Conservation (phyloP, 2,113 vertebrate genomes). For the Thymallus thymallus region DNA sequence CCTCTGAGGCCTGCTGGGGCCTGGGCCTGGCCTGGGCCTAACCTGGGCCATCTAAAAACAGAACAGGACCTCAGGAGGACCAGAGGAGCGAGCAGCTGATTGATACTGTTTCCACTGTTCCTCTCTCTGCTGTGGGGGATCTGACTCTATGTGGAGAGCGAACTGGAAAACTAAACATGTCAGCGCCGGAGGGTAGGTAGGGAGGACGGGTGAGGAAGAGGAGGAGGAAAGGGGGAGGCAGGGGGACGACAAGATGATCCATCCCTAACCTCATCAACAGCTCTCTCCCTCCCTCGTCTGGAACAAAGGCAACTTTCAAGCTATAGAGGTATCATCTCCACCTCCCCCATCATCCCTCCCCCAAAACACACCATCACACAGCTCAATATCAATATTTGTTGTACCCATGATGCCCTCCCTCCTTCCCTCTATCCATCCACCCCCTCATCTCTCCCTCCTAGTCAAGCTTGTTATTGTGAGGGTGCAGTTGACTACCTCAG, state of each 20-base stretch:
- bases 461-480: constrained; percentile 34
- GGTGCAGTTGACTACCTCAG: constrained; percentile 14
- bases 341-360: constrained; percentile 22
- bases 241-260: constrained; percentile 11
- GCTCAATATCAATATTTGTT: constrained; percentile 56
- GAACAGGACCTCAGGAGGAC: constrained; percentile 11
- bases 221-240: background rate
- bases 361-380: constrained; percentile 39
- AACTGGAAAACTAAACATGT: constrained; percentile 64
- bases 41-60: too few species aligned
- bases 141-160: constrained; percentile 9
- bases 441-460: constrained; percentile 1
- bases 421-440: constrained; percentile 1
- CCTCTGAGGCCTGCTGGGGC: too few species aligned
- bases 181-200: constrained; percentile 26
- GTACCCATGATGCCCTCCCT: constrained; percentile 14
- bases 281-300: background rate
- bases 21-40: too few species aligned
- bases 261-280: constrained; percentile 12
- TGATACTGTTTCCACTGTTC: constrained; percentile 53
- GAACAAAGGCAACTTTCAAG: background rate
- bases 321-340: constrained; percentile 4
- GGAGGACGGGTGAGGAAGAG: constrained; percentile 15
- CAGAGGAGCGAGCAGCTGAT: constrained; percentile 52
- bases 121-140: constrained; percentile 32